Conservation (phyloP, 2,797 vertebrate species). For the Sebastes alutus region DNA sequence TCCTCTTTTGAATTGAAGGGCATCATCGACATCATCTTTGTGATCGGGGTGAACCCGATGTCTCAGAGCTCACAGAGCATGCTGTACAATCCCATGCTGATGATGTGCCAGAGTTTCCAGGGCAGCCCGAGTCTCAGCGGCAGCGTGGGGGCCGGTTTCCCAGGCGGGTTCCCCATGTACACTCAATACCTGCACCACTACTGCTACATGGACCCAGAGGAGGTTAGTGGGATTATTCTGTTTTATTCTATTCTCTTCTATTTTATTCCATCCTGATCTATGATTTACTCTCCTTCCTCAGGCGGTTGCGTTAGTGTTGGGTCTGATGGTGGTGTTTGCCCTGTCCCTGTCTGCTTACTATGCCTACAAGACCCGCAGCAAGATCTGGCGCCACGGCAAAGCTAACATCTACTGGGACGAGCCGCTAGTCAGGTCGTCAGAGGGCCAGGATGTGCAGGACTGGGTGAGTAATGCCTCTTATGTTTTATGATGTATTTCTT, state of each 20-base stretch:
- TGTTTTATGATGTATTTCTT: not conserved
- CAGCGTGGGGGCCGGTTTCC: constrained; percentile 69
- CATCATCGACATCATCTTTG: constrained; percentile 89
- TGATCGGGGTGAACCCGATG: constrained; percentile 90
- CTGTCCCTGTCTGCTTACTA: constrained; percentile 86
- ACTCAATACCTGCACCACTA: constrained; percentile 91
- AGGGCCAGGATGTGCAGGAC: constrained; percentile 84
- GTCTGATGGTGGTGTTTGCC: constrained; percentile 84
- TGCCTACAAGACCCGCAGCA: constrained; percentile 88
- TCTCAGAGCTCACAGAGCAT: constrained; percentile 86
- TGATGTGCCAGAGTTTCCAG: constrained; percentile 86
- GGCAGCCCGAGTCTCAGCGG: constrained; percentile 77
- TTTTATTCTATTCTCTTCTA: not conserved
- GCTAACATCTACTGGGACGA: constrained; percentile 88
- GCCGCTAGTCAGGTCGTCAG: constrained; percentile 39
- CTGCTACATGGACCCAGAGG: constrained; percentile 91
- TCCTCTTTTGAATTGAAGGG: constrained; percentile 60
- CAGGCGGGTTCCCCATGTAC: constrained; percentile 72
- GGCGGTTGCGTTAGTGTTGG: constrained; percentile 87
- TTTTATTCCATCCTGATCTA: not conserved
- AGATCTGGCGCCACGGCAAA: constrained; percentile 88
- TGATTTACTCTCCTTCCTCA: constrained; percentile 42
- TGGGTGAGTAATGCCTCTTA: constrained; percentile 81
- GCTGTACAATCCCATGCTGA: constrained; percentile 87
- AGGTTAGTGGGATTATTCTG: constrained; percentile 68